Evolutionary conservation across 2,888 invertebrate genomes (phyloP).

Genomic region (Oxytorus armatus): DNA sequence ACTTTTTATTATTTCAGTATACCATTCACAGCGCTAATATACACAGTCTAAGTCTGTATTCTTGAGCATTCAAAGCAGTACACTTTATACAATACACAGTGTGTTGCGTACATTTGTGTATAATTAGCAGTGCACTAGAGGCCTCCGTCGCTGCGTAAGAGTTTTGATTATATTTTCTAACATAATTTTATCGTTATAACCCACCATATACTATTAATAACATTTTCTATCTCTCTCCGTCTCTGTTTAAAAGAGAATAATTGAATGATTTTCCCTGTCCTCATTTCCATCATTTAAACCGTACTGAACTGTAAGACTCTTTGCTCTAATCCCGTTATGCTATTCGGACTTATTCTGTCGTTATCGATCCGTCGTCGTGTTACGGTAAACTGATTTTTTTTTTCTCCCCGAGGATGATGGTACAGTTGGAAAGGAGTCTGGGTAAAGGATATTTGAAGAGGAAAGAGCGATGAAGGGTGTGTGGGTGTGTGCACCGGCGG

Average conservation of each 20-base stretch:
- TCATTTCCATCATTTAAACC: background rate
- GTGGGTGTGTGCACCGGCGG: conserved; percentile 8
- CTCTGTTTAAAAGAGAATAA: background rate
- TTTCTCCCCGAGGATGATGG: background rate
- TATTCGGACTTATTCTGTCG: background rate
- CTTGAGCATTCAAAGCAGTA: too few species aligned
- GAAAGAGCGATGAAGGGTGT: background rate
- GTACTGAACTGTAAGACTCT: background rate
- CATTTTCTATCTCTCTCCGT: too few species aligned
- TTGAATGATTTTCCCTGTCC: background rate
- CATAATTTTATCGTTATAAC: too few species aligned
- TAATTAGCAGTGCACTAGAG: too few species aligned
- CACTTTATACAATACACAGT: too few species aligned
- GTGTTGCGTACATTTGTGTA: too few species aligned
- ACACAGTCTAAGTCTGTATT: too few species aligned
- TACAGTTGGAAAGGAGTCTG: background rate
- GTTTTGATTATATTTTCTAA: too few species aligned
- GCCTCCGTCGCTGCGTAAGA: too few species aligned
- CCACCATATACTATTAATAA: too few species aligned
- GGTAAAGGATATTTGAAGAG: conserved; percentile 12
- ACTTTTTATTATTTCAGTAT: too few species aligned
- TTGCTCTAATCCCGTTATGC: background rate
- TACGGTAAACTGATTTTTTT: conserved; percentile 36
- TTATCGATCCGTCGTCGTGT: conserved; percentile 7
- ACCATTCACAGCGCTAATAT: too few species aligned